Evolutionary conservation across 2,113 vertebrate genomes (phyloP), one percentile per base, ranked within the genome.

Genomic region (Ammodytes marinus): DNA sequence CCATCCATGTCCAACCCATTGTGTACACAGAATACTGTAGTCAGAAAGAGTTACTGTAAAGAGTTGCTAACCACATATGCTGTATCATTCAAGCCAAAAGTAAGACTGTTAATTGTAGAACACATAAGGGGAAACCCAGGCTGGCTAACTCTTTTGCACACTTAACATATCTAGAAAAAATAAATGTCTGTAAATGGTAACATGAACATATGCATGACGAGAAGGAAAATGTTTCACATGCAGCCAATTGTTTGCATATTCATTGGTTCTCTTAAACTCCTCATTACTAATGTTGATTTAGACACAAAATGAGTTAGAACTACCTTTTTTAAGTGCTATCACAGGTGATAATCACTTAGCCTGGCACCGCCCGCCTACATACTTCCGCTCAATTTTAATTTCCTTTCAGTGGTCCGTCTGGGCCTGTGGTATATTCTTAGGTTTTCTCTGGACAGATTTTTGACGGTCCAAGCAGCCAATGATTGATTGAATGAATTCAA

Each of bases 11-110:
- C 50, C 57, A 58, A 37, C n/a, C 57, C 47, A 69, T 61, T 69
- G 27, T 27, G 27, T 46, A 77, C 9, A 5, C 57, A 19, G 45
- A 53, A 77, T 19, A 42, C 37, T 75, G 45, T 37, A 17, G 55
- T 49, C 10, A 63, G 15, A 77, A 45, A 40, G 27, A 69, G 9
- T 78, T 40, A 46, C 40, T 14, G 42, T 54, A 13, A 27, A 53
- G 15, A 67, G 14, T 37, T 3, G 57, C 40, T 67, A 52, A 54
- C 54, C n/a, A 12, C 55, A 47, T 42, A 12, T 85, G 75, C 35
- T 69, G 67, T 19, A 64, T 60, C 79, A 59, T 9, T 71, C 27
- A 67, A 75, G 50, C 53, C 68, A 77, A 65, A 77, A 75, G 46
- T 70, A 73, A 58, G n/a, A 52, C n/a, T 54, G 53, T 61, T 69